Evolutionary conservation across 2,113 vertebrate genomes (phyloP).

Genomic region (Danio rerio): DNA sequence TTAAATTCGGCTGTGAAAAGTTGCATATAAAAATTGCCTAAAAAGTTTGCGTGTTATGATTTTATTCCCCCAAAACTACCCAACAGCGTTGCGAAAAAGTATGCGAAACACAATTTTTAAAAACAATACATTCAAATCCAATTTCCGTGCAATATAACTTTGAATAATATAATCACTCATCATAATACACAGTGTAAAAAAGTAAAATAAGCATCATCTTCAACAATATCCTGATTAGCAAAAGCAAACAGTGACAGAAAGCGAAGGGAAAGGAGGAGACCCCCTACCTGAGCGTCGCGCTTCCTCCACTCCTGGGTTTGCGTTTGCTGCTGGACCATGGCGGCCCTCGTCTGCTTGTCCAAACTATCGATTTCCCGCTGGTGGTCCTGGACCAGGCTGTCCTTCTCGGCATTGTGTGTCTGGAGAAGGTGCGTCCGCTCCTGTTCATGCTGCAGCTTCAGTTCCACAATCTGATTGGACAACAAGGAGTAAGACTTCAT

Average conservation of each 20-base stretch:
- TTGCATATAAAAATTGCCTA: constrained; percentile 44
- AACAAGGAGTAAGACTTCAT: constrained; percentile 91
- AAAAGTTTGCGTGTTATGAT: constrained; percentile 41
- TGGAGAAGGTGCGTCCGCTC: constrained; percentile 97
- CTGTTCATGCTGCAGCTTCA: constrained; percentile 95
- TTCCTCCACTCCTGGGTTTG: constrained; percentile 89
- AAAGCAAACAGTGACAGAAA: constrained; percentile 62
- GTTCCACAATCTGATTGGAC: constrained; percentile 99
- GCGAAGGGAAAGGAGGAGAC: constrained; percentile 68
- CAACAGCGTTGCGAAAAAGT: not conserved
- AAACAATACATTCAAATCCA: not conserved
- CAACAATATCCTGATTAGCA: constrained; percentile 51
- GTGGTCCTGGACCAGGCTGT: constrained; percentile 92
- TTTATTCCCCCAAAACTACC: not conserved
- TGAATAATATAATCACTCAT: not conserved
- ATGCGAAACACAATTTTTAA: not conserved
- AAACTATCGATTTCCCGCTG: constrained; percentile 87
- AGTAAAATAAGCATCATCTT: not conserved
- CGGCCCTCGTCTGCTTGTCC: constrained; percentile 86
- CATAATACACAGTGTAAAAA: constrained; percentile 47
- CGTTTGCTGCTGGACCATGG: constrained; percentile 88
- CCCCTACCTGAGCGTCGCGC: constrained; percentile 90
- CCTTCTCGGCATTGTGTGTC: constrained; percentile 92
- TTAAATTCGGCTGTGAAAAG: constrained; percentile 59
- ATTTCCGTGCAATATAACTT: not conserved